These are phyloP conservation scores for Paradisaea rubra DNA, from an alignment of 2,113 vertebrate genomes.

Conservation along the genomic window DNA sequence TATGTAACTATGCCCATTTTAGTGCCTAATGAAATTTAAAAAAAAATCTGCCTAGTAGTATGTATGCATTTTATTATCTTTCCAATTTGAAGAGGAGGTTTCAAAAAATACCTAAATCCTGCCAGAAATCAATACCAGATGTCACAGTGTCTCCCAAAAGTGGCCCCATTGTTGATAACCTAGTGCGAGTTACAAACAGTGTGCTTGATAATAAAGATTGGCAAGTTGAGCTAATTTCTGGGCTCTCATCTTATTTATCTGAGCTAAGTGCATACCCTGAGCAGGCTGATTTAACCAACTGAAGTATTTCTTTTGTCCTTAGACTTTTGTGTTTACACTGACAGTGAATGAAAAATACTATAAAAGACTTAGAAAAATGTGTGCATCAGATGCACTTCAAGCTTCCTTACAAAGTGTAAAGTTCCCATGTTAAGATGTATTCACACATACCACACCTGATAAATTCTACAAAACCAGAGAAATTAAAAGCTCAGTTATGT, in stretches of 20 bases:
- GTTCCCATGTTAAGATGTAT: neutral
- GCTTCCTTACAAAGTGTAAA: neutral
- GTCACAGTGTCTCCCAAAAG: neutral
- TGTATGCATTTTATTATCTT: neutral
- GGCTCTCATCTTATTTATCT: neutral
- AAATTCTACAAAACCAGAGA: neutral
- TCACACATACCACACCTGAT: neutral
- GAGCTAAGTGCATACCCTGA: neutral
- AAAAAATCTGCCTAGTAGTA: neutral
- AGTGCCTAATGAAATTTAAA: neutral
- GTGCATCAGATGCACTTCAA: neutral
- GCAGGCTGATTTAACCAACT: neutral
- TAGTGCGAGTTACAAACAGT: neutral
- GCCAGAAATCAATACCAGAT: conserved; percentile 21
- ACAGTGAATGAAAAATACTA: neutral
- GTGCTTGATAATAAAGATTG: conserved; percentile 3
- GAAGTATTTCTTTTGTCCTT: neutral
- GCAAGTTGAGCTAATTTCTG: neutral
- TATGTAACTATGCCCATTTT: neutral
- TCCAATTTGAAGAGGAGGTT: neutral
- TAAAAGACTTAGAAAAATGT: neutral
- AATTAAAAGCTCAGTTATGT: neutral
- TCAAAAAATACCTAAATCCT: neutral
- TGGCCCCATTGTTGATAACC: neutral
- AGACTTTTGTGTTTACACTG: neutral